Evolutionary conservation across 37 sponge, comb jelly and placozoan species (phyloP), one percentile per base, ranked within the genome.

Genomic region (Beroe ovata): DNA sequence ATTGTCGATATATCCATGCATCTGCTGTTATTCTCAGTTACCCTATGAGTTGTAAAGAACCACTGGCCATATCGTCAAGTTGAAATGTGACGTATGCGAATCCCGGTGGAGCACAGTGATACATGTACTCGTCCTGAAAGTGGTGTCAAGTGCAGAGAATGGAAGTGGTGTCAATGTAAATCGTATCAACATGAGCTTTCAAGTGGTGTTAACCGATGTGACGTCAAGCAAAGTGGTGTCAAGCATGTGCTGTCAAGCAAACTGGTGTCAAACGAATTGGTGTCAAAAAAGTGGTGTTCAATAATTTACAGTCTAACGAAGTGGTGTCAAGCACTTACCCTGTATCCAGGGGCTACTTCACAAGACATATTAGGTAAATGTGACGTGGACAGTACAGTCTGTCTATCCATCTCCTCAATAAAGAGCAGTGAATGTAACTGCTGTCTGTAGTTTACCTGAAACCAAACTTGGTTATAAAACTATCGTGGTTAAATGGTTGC

Each of bases 321-420:
- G n/a, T n/a, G n/a, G n/a, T n/a, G n/a, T n/a, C n/a, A n/a, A n/a
- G n/a, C n/a, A 32, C 33, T 66, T 26, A 66, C 69, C 69, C 69
- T 25, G 36, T 66, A 66, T 26, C 69, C 69, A 29, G 69, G 69
- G 3, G 69, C 34, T 3, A 66, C 84, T 42, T 77, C 84, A 77
- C 54, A 77, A 25, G 6, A 18, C 84, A 77, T 77, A 25, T 77
- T 77, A 21, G 84, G 84, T 3, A 77, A 26, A 23, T 77, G 54
- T 40, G 84, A 77, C 1, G 23, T 42, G 18, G 84, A 8, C 33
- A 77, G 21, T 14, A 77, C 93, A 29, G 64, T 60, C 38, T 92
- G 72, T 60, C 92, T 91, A 41, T 93, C 91, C 63, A 91, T 90
- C 88, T 94, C 94, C 64, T 96, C 94, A 38, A 96, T 20, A 88